Percentiles rank a stretch among this genome's conserved stretches.
Conservation (phyloP, 2,113 vertebrate species). For the Monarcha castaneiventris region DNA sequence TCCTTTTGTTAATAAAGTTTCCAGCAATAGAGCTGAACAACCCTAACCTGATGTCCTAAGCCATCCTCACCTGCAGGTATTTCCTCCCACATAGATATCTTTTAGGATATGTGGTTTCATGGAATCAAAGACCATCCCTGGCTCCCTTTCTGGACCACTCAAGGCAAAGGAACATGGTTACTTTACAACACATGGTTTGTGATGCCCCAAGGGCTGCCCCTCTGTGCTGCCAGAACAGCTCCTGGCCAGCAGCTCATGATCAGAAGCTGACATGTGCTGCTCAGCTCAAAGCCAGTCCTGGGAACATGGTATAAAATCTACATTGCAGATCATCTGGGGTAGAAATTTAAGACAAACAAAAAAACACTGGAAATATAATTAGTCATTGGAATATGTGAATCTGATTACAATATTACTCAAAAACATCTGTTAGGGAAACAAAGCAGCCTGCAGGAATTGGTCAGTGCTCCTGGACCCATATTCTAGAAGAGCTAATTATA, state of each 20-base stretch:
- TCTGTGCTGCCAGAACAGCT: background rate
- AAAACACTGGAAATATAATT: constrained; percentile 12
- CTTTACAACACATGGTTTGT: background rate
- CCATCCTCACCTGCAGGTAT: background rate
- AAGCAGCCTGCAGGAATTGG: constrained; percentile 47
- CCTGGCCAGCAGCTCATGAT: fast-evolving
- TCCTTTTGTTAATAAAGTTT: background rate
- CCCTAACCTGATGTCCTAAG: background rate
- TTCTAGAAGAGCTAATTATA: constrained; percentile 31
- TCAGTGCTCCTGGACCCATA: constrained; percentile 3
- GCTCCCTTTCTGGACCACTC: background rate
- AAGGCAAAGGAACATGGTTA: background rate
- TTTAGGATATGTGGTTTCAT: background rate
- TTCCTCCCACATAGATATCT: background rate
- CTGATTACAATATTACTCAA: constrained; percentile 56
- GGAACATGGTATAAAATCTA: background rate
- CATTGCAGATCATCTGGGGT: background rate
- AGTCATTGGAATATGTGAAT: constrained; percentile 6
- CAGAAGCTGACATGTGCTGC: background rate
- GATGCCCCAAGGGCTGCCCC: background rate
- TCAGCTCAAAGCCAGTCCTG: background rate
- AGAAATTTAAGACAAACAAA: background rate
- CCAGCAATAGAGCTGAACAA: background rate
- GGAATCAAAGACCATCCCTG: background rate
- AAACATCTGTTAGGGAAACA: constrained; percentile 39